Base-by-base conservation (phyloP, 2,888 invertebrate genomes). In the Phyllotreta striolata region DNA sequence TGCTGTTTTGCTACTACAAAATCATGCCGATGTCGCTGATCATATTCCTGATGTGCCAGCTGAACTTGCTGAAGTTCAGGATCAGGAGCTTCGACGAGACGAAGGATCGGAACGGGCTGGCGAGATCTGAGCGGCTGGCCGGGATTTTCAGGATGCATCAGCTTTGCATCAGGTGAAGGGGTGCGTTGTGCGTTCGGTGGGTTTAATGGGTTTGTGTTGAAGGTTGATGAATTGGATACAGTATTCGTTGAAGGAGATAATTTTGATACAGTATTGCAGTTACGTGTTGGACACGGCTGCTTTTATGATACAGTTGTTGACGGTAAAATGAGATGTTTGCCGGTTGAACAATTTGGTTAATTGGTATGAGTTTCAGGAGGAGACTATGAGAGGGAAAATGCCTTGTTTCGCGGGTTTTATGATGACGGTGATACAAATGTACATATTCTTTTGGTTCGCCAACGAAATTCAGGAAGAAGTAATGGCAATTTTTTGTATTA, bases 381-480 rank as follows among this genome's bases (percentile, higher is more conserved):
- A 57, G n/a, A 47, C 57, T 8, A n/a, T 57, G 14, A n/a, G 47
- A 9, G 39, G 46, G 12, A 46, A 57, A 57, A 37, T 57, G 6
- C 37, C 46, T 1, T 57, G 57, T 38, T 57, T 47, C 39, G 46
- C 57, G 2, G 57, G 35, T 24, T 57, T 57, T 10, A 38, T 12
- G 7, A 57, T 58, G 59, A 49, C 49, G 10, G 43, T 44, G 34
- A 34, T 51, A 14, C 62, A 66, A 62, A 47, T 62, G 13, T 66
- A 55, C 41, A 39, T 66, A 7, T 66, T 62, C 34, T 66, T 59
- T 47, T 62, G 59, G 55, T 59, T 59, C 34, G 58, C 66, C 34
- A 66, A 66, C 43, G 66, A 66, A 47, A 55, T 66, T 13, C 51
- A 47, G 35, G 51, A 55, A 37, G 59, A 66, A 59, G 66, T 62